Evolutionary conservation across 1,140 invertebrate genomes (phyloP).

Genomic region (Conus betulinus): DNA sequence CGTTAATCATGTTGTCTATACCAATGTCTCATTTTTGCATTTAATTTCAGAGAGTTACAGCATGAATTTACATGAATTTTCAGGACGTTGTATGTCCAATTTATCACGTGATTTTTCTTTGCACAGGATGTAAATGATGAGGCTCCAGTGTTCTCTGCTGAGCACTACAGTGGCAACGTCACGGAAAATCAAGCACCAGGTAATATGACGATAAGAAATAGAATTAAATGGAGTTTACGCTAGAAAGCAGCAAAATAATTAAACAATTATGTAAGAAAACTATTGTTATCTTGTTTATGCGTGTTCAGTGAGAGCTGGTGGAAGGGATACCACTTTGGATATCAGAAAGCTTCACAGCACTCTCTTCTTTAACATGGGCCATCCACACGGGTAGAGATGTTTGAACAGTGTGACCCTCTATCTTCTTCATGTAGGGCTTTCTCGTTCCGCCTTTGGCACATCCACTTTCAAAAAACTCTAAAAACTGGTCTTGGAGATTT

Average conservation of each 20-base stretch:
- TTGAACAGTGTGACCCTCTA: no score
- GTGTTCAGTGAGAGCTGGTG: neutral
- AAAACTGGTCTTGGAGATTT: no score
- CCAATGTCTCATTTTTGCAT: neutral
- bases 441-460: no score
- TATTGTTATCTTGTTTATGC: no score
- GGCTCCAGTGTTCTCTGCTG: slow-evolving; percentile 87
- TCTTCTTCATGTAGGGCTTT: no score
- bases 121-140: slow-evolving; percentile 86
- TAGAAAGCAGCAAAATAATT: no score
- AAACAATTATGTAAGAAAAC: neutral
- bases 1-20: neutral
- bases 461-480: no score
- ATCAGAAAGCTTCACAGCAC: neutral
- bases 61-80: no score
- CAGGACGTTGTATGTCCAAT: no score
- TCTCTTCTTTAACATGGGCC: no score
- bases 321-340: neutral
- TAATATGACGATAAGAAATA: neutral
- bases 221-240: no score
- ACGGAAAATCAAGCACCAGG: neutral
- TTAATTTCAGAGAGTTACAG: neutral
- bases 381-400: no score
- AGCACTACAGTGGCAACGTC: slow-evolving; percentile 82
- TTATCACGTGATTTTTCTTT: neutral